Percentiles rank a stretch among this genome's conserved stretches.
These are phyloP conservation scores for Arrhamphus sclerolepis DNA, from an alignment of 2,797 vertebrate species.

Conservation along the genomic window DNA sequence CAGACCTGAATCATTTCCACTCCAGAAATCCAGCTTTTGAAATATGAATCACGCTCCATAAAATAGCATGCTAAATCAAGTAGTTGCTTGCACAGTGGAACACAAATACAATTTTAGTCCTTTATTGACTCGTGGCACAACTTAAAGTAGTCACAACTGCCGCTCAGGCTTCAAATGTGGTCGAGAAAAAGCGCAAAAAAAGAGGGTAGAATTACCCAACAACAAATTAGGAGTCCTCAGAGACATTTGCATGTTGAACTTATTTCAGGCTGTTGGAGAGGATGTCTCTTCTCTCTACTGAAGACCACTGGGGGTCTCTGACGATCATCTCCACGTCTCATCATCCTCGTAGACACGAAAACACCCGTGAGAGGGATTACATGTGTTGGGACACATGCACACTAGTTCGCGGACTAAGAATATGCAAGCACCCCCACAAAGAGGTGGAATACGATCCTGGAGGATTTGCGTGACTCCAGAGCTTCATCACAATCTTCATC, in stretches of 20 bases:
- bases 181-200: constrained; percentile 24
- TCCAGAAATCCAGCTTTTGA: constrained; percentile 62
- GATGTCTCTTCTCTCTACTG: constrained; percentile 49
- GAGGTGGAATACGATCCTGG: constrained; percentile 54
- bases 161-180: constrained; percentile 53
- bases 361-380: constrained; percentile 37
- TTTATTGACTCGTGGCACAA: constrained; percentile 55
- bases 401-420: too few relatives aligned
- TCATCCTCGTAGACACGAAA: constrained; percentile 34
- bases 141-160: constrained; percentile 61
- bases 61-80: constrained; percentile 66
- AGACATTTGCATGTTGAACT: constrained; percentile 48
- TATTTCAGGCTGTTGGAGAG: constrained; percentile 50
- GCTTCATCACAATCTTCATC: constrained; percentile 47
- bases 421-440: neutral
- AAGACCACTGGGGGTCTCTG: constrained; percentile 38
- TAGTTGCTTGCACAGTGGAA: constrained; percentile 63
- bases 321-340: constrained; percentile 51
- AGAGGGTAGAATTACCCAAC: constrained; percentile 38
- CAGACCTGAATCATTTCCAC: constrained; percentile 64
- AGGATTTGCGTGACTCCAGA: constrained; percentile 64
- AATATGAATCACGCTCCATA: constrained; percentile 74
- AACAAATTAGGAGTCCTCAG: constrained; percentile 21
- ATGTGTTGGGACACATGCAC: constrained; percentile 35
- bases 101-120: constrained; percentile 47